Evolutionary conservation across 2,888 invertebrate species (phyloP).

Genomic region (Sarcophaga caerulescens): DNA sequence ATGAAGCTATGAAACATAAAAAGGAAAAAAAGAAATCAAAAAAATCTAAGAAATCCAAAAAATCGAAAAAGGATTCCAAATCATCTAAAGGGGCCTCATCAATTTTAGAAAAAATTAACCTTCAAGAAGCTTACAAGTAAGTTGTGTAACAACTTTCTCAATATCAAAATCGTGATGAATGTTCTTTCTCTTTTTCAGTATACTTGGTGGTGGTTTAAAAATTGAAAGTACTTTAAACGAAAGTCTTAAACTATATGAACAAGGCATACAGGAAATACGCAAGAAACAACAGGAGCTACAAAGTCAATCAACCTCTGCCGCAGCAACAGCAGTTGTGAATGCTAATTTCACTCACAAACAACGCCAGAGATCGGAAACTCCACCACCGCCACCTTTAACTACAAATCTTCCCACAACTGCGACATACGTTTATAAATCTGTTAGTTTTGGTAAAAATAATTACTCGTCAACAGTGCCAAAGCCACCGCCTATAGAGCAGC

Average conservation of each 20-base stretch:
- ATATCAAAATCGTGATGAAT: background rate
- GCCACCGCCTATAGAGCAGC: slow-evolving; percentile 56
- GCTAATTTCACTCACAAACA: slow-evolving; percentile 29
- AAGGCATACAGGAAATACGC: slow-evolving; percentile 77
- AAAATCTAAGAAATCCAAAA: slow-evolving; percentile 83
- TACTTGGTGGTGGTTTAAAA: slow-evolving; percentile 79
- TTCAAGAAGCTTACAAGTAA: slow-evolving; percentile 87
- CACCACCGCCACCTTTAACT: slow-evolving; percentile 73
- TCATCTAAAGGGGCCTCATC: slow-evolving; percentile 81
- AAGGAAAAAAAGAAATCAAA: slow-evolving; percentile 84
- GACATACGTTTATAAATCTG: slow-evolving; percentile 55
- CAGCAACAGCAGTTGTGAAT: slow-evolving; percentile 14
- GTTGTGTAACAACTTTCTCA: background rate
- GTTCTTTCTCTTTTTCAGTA: slow-evolving; percentile 4
- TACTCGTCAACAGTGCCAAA: slow-evolving; percentile 39
- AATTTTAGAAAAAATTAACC: slow-evolving; percentile 85
- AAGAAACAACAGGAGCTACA: slow-evolving; percentile 68
- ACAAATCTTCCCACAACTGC: slow-evolving; percentile 44
- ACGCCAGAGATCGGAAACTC: slow-evolving; percentile 68
- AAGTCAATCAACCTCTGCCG: slow-evolving; percentile 64
- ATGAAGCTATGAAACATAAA: slow-evolving; percentile 89
- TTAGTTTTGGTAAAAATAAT: slow-evolving; percentile 51
- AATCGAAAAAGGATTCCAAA: slow-evolving; percentile 76
- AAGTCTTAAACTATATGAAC: slow-evolving; percentile 75
- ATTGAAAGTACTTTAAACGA: slow-evolving; percentile 73